Percentiles rank a stretch among this genome's conserved stretches.
Evolutionary conservation across 2,797 vertebrate genomes (phyloP).

Genomic region (Labeo calbasu): DNA sequence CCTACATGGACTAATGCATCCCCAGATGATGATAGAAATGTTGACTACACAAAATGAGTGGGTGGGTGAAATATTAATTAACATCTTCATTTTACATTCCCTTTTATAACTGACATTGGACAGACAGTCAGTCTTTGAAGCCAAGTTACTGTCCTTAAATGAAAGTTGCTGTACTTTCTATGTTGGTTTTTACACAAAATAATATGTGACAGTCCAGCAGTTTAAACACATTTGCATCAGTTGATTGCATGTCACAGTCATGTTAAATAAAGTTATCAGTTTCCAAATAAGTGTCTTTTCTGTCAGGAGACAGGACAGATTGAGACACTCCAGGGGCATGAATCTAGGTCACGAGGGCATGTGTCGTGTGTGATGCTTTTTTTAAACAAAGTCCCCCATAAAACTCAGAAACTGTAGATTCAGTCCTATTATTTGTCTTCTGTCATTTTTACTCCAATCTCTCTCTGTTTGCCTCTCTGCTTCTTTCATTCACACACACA

Average conservation of each 20-base stretch:
- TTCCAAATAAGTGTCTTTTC: constrained; percentile 3
- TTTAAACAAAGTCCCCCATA: not conserved
- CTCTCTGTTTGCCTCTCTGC: not conserved
- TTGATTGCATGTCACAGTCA: not conserved
- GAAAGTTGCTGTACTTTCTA: not conserved
- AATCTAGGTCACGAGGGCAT: constrained; percentile 36
- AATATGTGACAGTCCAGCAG: not conserved
- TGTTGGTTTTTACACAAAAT: not conserved
- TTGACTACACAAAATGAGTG: constrained; percentile 54
- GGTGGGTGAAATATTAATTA: constrained; percentile 62
- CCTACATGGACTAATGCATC: constrained; percentile 51
- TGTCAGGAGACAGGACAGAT: constrained; percentile 10
- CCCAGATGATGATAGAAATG: constrained; percentile 55
- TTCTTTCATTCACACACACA: constrained; percentile 4
- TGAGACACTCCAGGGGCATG: constrained; percentile 14
- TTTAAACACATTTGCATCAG: not conserved
- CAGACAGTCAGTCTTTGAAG: constrained; percentile 22
- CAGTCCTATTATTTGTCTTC: not conserved
- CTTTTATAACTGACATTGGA: constrained; percentile 51
- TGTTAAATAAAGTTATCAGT: constrained; percentile 1
- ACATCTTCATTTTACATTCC: constrained; percentile 58
- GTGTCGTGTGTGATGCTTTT: constrained; percentile 3
- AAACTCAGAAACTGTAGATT: constrained; percentile 11
- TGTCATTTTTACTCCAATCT: not conserved
- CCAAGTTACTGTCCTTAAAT: not conserved